Evolutionary conservation across 2,797 vertebrate species (phyloP), one percentile per base, ranked within the genome.

Genomic region (Falco concolor): DNA sequence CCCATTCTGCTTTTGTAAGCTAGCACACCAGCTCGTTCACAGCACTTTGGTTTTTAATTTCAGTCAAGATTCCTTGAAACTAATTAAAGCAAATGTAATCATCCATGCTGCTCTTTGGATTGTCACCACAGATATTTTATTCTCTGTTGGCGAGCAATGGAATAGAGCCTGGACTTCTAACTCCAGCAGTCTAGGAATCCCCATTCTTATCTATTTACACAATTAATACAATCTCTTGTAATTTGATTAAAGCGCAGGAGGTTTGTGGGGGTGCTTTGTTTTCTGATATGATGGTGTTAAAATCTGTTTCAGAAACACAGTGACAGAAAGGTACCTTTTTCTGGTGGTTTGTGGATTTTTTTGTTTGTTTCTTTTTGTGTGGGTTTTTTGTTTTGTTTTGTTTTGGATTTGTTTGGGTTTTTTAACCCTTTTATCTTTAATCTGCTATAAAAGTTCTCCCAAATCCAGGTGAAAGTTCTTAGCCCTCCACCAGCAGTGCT

Each of bases 21-120:
- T 90, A 92, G 38, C 63, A 54, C 67, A 87, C 40, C 67, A 87
- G 77, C 84, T 92, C 84, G 57, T 56, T 90, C 84, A 61, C 80
- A 93, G 65, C 30, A 65, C 65, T 90, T 78, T 25, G 67, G 28
- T 8, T 76, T 87, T 91, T 90, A 57, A 87, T 96, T 93, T 84
- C 81, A 65, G 75, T 78, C 63, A 82, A 73, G 74, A 76, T 93
- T 50, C 70, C 70, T 90, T 82, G 70, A 93, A 93, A 90, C 91
- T 84, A 90, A 84, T 87, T 95, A 69, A 89, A 92, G 67, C 38
- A 82, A 90, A 69, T 63, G 57, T 73, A 91, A 79, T 92, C 65
- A 82, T 89, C 90, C 12, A 5, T 44, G 34, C 32, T 82, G 44
- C 59, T 82, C 77, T 89, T 87, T 2, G 1, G 59, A 79, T 69